A percentile compares a stretch with the other conserved stretches of the same genome.
Evolutionary conservation across 1,140 invertebrate genomes (phyloP).

Genomic region (Nasonia longicornis): DNA sequence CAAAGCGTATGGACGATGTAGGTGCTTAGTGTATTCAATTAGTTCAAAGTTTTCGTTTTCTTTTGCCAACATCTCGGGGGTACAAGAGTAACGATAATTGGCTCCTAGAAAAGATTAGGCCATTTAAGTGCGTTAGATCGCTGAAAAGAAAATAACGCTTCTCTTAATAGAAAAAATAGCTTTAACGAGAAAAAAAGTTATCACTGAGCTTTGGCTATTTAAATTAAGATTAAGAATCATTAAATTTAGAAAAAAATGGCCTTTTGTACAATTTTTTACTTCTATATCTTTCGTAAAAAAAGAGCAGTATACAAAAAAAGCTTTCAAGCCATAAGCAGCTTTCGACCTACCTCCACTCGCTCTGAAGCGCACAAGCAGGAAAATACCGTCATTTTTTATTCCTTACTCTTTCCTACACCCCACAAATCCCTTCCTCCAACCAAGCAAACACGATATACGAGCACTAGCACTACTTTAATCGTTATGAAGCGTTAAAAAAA

Average conservation of each 20-base stretch:
- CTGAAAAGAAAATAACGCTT: constrained; percentile 17
- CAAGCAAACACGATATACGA: not conserved
- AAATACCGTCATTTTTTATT: constrained; percentile 56
- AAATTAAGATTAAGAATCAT: not conserved
- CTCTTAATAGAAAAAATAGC: constrained; percentile 22
- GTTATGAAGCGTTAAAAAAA: not conserved
- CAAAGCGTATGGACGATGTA: constrained; percentile 5
- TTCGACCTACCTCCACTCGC: constrained; percentile 65
- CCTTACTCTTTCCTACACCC: constrained; percentile 39
- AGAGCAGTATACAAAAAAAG: not conserved
- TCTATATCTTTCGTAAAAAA: not conserved
- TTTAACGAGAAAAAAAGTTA: not conserved
- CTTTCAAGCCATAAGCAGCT: not conserved
- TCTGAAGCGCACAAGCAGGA: constrained; percentile 64
- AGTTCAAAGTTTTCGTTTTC: constrained; percentile 56
- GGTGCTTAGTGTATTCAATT: constrained; percentile 37
- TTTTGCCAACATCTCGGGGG: constrained; percentile 62
- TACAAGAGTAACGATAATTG: constrained; percentile 62
- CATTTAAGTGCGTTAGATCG: constrained; percentile 30
- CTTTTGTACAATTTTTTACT: not conserved
- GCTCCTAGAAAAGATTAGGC: constrained; percentile 59
- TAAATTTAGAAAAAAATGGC: not conserved
- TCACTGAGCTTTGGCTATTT: not conserved
- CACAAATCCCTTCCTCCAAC: not conserved
- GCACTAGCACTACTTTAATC: constrained; percentile 44